phyloP scores from a whole-genome alignment of 2,888 invertebrate genomes.

The Xestobium rufovillosum region DNA sequence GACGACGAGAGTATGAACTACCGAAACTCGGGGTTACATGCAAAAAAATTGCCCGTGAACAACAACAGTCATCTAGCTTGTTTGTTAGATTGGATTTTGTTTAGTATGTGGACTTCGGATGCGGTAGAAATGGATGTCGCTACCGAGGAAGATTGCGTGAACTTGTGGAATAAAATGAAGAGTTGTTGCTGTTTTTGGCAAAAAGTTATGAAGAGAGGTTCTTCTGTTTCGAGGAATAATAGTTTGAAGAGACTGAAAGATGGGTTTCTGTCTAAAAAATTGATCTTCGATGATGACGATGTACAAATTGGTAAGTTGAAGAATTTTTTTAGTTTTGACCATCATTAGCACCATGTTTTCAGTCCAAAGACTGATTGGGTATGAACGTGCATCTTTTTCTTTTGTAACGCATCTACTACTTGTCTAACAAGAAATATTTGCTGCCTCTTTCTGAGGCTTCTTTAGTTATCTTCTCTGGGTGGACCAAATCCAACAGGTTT shows the following conservation, averaged over 20 bases:
- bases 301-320: constrained; percentile 23
- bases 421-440: too few species aligned
- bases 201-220: constrained; percentile 47
- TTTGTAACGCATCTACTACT: too few species aligned
- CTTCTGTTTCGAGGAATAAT: constrained; percentile 47
- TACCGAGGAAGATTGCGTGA: constrained; percentile 51
- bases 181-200: constrained; percentile 60
- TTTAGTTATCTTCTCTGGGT: too few species aligned
- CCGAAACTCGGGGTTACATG: too few species aligned
- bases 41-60: too few species aligned
- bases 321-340: too few species aligned
- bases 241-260: constrained; percentile 35
- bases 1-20: constrained; percentile 46
- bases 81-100: constrained; percentile 40
- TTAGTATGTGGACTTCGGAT: constrained; percentile 34
- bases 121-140: constrained; percentile 44
- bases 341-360: too few species aligned
- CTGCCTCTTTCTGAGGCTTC: too few species aligned
- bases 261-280: too few species aligned
- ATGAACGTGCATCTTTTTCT: too few species aligned
- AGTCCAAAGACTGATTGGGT: too few species aligned
- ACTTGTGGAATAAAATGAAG: constrained; percentile 51
- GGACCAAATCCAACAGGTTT: too few species aligned
- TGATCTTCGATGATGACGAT: constrained; percentile 47
- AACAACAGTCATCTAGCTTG: constrained; percentile 46